Evolutionary conservation across 2,888 invertebrate species (phyloP).

Genomic region (Conus canariensis): DNA sequence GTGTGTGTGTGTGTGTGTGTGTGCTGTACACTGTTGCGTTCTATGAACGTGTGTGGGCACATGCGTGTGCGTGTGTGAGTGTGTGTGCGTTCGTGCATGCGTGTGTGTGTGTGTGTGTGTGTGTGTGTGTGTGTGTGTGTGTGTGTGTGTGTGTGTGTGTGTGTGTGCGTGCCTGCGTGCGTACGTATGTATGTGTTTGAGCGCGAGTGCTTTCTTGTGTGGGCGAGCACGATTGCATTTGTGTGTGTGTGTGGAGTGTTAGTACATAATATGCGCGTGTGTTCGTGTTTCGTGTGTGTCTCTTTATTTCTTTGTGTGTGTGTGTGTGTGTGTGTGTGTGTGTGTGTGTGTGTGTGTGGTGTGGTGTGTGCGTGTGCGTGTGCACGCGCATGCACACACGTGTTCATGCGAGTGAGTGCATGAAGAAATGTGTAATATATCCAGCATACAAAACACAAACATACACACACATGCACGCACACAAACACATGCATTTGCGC

Average conservation of each 20-base stretch:
- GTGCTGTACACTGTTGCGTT: too few species aligned
- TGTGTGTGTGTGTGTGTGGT: too few species aligned
- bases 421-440: neutral
- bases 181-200: neutral
- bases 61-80: too few species aligned
- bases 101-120: too few species aligned
- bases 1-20: too few species aligned
- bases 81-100: too few species aligned
- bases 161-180: neutral
- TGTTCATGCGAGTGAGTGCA: neutral
- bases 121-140: too few species aligned
- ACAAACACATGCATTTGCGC: neutral
- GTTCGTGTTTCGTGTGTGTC: neutral
- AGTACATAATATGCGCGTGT: neutral
- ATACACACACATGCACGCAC: constrained; percentile 15
- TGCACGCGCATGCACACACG: neutral
- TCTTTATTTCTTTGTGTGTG: too few species aligned
- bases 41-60: too few species aligned
- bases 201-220: neutral
- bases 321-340: too few species aligned
- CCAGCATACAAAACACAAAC: neutral
- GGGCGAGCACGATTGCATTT: neutral
- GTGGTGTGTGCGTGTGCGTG: too few species aligned
- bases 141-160: too few species aligned
- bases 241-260: neutral